Conservation (phyloP, 2,113 vertebrate species). For the Chelonoidis abingdonii region DNA sequence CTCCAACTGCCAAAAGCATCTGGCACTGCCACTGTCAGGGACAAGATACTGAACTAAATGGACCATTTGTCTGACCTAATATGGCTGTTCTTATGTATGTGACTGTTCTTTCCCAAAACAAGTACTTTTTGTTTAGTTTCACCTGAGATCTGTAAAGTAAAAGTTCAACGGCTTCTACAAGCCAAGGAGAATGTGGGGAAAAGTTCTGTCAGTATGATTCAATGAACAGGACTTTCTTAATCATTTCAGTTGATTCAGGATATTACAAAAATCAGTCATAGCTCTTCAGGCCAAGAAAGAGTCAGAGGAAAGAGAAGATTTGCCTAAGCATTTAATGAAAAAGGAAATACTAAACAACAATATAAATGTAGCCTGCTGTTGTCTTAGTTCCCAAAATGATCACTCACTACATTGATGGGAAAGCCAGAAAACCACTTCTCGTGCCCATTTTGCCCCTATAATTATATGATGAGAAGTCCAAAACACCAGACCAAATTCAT, state of each 20-base stretch:
- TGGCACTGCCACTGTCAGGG: background rate
- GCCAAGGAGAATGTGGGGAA: rapidly evolving
- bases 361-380: slow-evolving; percentile 60
- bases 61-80: background rate
- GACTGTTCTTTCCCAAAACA: background rate
- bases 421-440: slow-evolving; percentile 62
- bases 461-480: slow-evolving; percentile 21
- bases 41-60: background rate
- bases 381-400: slow-evolving; percentile 66
- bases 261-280: background rate
- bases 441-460: background rate
- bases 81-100: background rate
- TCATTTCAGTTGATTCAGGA: background rate
- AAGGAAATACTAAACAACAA: background rate
- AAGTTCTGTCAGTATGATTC: background rate
- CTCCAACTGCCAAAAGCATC: background rate
- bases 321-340: slow-evolving; percentile 13
- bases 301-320: slow-evolving; percentile 37
- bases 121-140: background rate
- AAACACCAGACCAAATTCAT: background rate
- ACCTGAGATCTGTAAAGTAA: background rate
- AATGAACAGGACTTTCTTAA: background rate
- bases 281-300: slow-evolving; percentile 30
- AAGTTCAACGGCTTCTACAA: background rate
- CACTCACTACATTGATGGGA: slow-evolving; percentile 33